These are phyloP conservation scores for Octomys mimax DNA, from an alignment of 2,797 vertebrate genomes.

Conservation along the genomic window DNA sequence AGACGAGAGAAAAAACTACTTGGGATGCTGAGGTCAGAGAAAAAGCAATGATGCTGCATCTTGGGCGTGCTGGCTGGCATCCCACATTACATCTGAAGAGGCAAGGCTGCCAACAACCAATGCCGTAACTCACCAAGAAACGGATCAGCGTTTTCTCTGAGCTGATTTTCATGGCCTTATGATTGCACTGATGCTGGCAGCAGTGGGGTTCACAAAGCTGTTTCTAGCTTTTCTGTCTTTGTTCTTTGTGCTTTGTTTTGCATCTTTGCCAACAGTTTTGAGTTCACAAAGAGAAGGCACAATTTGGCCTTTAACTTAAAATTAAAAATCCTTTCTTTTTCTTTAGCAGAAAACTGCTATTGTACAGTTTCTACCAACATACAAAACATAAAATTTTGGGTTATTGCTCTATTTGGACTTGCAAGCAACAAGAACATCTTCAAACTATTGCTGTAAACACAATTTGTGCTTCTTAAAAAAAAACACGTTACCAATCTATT, in stretches of 20 bases:
- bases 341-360: not conserved
- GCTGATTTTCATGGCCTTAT: slow-evolving; percentile 8
- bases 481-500: not conserved
- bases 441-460: not conserved
- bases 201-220: not conserved
- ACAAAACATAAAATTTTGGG: not conserved
- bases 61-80: slow-evolving; percentile 20
- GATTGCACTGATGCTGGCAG: not conserved
- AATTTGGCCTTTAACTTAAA: slow-evolving; percentile 31
- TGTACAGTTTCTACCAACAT: not conserved
- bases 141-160: slow-evolving; percentile 49
- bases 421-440: not conserved
- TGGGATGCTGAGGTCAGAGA: slow-evolving; percentile 34
- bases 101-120: slow-evolving; percentile 1
- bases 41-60: not conserved
- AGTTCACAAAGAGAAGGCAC: not conserved
- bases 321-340: not conserved
- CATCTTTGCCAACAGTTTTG: not conserved
- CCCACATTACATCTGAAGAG: slow-evolving; percentile 20
- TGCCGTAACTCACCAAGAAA: slow-evolving; percentile 4
- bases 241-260: not conserved
- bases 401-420: not conserved
- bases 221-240: slow-evolving; percentile 4
- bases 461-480: not conserved
- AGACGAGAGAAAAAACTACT: not conserved